A percentile compares a stretch with the other conserved stretches of the same genome.
These are phyloP conservation scores for Todiramphus chloris DNA, from an alignment of 2,113 vertebrate genomes.

Conservation along the genomic window DNA sequence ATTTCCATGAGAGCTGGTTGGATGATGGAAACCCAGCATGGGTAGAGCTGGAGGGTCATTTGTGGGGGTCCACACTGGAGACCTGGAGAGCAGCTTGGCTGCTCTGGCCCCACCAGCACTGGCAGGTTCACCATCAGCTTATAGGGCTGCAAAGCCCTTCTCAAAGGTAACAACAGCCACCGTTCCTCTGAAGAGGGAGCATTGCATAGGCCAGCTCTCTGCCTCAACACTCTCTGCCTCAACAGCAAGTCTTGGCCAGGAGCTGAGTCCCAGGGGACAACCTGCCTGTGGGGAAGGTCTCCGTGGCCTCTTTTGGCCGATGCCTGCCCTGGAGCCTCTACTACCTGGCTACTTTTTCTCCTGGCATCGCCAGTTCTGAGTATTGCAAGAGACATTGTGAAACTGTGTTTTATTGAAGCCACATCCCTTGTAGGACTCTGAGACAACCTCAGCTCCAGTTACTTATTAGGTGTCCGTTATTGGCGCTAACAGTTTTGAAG, in stretches of 20 bases:
- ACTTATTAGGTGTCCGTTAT: not conserved
- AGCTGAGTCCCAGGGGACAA: not conserved
- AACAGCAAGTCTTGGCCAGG: not conserved
- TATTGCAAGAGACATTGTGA: not conserved
- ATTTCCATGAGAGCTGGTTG: fast-evolving
- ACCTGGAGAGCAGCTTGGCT: no score
- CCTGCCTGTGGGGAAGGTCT: not conserved
- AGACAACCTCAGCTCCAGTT: not conserved
- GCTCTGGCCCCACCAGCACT: not conserved
- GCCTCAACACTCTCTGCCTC: not conserved
- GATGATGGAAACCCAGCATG: not conserved
- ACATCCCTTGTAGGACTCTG: not conserved
- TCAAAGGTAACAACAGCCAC: fast-evolving
- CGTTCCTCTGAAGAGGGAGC: not conserved
- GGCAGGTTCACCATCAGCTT: not conserved
- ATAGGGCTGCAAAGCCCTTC: not conserved
- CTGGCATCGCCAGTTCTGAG: not conserved
- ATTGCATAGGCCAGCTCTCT: not conserved
- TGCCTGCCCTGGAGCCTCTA: not conserved
- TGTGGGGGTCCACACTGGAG: not conserved
- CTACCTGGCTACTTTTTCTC: not conserved
- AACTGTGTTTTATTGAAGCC: not conserved
- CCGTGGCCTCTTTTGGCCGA: fast-evolving
- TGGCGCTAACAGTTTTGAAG: not conserved
- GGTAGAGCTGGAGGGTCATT: not conserved